Evolutionary conservation across 2,113 vertebrate species (phyloP).

Genomic region (Onychostoma macrolepis): DNA sequence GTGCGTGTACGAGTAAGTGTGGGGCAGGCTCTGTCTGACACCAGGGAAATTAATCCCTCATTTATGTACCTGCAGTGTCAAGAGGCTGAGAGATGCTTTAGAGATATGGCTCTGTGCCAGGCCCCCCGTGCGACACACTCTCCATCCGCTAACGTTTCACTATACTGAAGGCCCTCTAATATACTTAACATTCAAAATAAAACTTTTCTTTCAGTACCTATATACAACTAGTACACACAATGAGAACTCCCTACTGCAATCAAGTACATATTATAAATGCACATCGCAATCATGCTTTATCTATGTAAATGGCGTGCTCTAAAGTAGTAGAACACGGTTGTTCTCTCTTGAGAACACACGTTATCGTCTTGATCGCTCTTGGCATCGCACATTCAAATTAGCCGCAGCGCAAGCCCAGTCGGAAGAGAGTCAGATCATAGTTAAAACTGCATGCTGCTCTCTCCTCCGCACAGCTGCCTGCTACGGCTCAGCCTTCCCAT

Average conservation of each 20-base stretch:
- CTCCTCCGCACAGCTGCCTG: slow-evolving; percentile 77
- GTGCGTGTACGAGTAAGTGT: slow-evolving; percentile 2
- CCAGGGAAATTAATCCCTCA: slow-evolving; percentile 50
- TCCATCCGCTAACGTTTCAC: not conserved
- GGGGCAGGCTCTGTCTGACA: slow-evolving; percentile 38
- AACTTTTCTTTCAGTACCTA: not conserved
- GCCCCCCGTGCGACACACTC: not conserved
- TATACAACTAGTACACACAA: not conserved
- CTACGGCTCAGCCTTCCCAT: slow-evolving; percentile 86
- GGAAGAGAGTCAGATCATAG: not conserved
- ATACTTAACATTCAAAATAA: not conserved
- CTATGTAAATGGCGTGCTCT: not conserved
- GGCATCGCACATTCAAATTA: slow-evolving; percentile 46
- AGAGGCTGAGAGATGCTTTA: slow-evolving; percentile 49
- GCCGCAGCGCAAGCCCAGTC: not conserved
- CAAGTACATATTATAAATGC: not conserved
- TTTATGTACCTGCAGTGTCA: slow-evolving; percentile 52
- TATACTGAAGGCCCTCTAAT: slow-evolving; percentile 1
- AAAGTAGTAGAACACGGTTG: not conserved
- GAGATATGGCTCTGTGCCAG: slow-evolving; percentile 39
- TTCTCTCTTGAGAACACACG: not conserved
- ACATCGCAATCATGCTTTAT: no score
- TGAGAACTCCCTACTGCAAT: not conserved
- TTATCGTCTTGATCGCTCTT: slow-evolving; percentile 22
- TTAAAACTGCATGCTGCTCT: slow-evolving; percentile 3